Evolutionary conservation across 2,113 vertebrate genomes (phyloP).

Genomic region (Podarcis cretensis): DNA sequence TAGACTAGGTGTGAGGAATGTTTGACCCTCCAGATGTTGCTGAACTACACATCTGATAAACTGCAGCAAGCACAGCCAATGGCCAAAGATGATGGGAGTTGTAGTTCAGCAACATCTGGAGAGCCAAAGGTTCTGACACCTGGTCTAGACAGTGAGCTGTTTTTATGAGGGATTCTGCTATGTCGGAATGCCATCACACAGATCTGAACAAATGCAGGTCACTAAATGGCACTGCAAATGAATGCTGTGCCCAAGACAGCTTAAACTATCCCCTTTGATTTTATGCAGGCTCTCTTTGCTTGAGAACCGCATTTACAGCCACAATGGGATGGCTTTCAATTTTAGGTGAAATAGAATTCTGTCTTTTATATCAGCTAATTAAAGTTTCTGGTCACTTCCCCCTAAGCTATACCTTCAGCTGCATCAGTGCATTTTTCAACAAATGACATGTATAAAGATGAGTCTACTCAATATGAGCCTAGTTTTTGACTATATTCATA

Average conservation of each 20-base stretch:
- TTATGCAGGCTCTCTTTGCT: neutral
- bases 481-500: neutral
- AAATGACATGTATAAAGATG: neutral
- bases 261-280: neutral
- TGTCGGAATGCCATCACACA: neutral
- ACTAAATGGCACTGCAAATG: neutral
- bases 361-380: neutral
- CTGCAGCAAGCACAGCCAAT: too few relatives aligned
- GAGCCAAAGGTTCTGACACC: too few relatives aligned
- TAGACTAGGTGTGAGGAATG: too few relatives aligned
- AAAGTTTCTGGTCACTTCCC: neutral
- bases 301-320: neutral
- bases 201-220: neutral
- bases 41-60: too few relatives aligned
- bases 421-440: neutral
- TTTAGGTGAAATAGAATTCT: neutral
- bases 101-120: too few relatives aligned
- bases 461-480: too few relatives aligned
- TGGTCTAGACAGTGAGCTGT: neutral
- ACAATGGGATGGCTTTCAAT: neutral
- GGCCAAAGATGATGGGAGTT: too few relatives aligned
- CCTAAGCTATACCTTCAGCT: neutral
- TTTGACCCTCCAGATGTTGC: too few relatives aligned
- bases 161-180: neutral
- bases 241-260: neutral